Evolutionary conservation across 2,888 invertebrate species (phyloP).

Genomic region (Catocala fraxini): DNA sequence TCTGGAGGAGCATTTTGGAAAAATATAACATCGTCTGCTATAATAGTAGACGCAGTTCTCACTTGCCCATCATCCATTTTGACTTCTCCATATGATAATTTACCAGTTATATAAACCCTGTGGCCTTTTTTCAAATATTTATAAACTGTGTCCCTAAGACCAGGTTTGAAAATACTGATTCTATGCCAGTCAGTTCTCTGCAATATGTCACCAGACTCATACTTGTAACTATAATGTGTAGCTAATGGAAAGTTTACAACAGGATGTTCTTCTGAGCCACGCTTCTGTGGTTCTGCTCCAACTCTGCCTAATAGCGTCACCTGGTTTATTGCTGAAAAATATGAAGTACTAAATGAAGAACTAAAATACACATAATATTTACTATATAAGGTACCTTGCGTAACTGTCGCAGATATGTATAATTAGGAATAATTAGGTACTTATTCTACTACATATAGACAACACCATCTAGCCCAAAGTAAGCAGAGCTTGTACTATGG

Average conservation of each 20-base stretch:
- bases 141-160: slow-evolving; percentile 92
- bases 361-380: not conserved
- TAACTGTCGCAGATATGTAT: too few species aligned
- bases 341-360: too few species aligned
- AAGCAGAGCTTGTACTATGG: too few species aligned
- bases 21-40: slow-evolving; percentile 96
- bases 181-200: slow-evolving; percentile 98
- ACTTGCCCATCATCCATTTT: slow-evolving; percentile 92
- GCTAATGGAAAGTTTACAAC: slow-evolving; percentile 96
- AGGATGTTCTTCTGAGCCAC: slow-evolving; percentile 94
- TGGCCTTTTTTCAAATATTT: slow-evolving; percentile 95
- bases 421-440: too few species aligned
- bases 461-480: too few species aligned
- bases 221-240: slow-evolving; percentile 95
- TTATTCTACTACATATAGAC: too few species aligned
- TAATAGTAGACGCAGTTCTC: slow-evolving; percentile 92
- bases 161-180: slow-evolving; percentile 94
- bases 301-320: slow-evolving; percentile 95
- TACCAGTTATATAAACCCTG: slow-evolving; percentile 93
- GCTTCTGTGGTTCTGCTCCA: slow-evolving; percentile 95
- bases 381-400: too few species aligned
- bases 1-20: slow-evolving; percentile 85
- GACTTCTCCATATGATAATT: slow-evolving; percentile 94
- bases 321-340: slow-evolving; percentile 90
- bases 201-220: slow-evolving; percentile 92